A percentile compares a stretch with the other conserved stretches of the same genome.
phyloP scores from a whole-genome alignment of 1,140 invertebrate species.

The Lysiphlebus fabarum region DNA sequence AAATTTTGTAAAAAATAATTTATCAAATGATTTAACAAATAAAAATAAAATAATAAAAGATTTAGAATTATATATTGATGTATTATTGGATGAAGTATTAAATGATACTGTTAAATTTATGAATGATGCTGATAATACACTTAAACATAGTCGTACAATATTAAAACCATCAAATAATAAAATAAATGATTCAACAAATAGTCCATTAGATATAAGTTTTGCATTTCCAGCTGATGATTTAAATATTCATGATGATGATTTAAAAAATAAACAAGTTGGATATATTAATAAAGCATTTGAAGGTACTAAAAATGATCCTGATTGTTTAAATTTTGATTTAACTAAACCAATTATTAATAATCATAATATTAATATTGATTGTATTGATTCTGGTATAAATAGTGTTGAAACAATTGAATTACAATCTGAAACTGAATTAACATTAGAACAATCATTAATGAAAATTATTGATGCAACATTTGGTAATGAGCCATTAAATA shows the following conservation, averaged over 20 bases:
- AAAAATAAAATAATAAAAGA: conserved; percentile 45
- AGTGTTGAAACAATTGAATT: conserved; percentile 52
- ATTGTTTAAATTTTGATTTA: conserved; percentile 42
- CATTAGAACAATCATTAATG: conserved; percentile 49
- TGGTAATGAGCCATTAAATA: conserved; percentile 36
- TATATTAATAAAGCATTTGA: conserved; percentile 47
- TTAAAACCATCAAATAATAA: not conserved
- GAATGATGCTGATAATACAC: conserved; percentile 26
- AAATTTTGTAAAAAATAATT: conserved; percentile 8
- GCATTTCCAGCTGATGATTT: conserved; percentile 26
- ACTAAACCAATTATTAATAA: conserved; percentile 14
- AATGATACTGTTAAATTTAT: conserved; percentile 43
- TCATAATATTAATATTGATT: conserved; percentile 37
- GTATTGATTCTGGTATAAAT: conserved; percentile 50
- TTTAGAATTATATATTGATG: conserved; percentile 43
- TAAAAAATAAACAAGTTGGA: conserved; percentile 4
- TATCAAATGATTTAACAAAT: conserved; percentile 31
- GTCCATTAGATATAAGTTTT: conserved; percentile 34
- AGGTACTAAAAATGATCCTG: conserved; percentile 40
- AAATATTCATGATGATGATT: not conserved
- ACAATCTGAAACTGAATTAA: conserved; percentile 40
- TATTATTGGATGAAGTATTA: conserved; percentile 41
- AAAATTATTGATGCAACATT: conserved; percentile 52
- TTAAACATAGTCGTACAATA: conserved; percentile 14
- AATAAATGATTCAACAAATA: not conserved